Conservation (phyloP, 2,888 invertebrate species). For the Aleiodes leptofemur region DNA sequence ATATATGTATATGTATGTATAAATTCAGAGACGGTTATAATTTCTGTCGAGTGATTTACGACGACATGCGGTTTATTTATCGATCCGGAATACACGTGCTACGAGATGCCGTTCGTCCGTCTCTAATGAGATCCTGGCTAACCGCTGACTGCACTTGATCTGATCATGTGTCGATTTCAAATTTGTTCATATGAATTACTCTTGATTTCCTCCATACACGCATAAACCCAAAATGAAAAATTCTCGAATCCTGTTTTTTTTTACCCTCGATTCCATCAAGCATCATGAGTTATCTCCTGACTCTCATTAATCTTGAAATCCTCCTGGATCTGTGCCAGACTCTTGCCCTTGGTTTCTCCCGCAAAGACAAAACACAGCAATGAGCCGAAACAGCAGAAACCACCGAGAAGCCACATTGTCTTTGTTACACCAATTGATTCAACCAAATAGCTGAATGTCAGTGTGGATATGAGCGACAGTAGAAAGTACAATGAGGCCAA, state of each 20-base stretch:
- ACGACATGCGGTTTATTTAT: slow-evolving; percentile 29
- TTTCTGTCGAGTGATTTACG: slow-evolving; percentile 30
- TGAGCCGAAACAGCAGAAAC: slow-evolving; percentile 60
- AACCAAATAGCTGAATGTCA: slow-evolving; percentile 61
- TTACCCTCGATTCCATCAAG: not conserved
- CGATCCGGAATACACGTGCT: not conserved
- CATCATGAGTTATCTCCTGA: not conserved
- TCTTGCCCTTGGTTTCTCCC: slow-evolving; percentile 61
- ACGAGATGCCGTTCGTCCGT: not conserved
- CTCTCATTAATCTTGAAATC: slow-evolving; percentile 54
- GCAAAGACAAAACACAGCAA: slow-evolving; percentile 58
- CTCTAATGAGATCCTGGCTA: too few relatives aligned
- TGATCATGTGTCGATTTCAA: too few relatives aligned
- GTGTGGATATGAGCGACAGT: slow-evolving; percentile 60
- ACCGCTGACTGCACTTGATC: too few relatives aligned
- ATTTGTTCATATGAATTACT: too few relatives aligned
- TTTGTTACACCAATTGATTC: slow-evolving; percentile 57
- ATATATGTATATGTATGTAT: too few relatives aligned
- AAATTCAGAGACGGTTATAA: slow-evolving; percentile 21
- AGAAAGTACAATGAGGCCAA: slow-evolving; percentile 62
- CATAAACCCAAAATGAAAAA: not conserved
- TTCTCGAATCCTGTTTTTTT: not conserved
- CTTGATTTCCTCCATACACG: too few relatives aligned
- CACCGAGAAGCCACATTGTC: slow-evolving; percentile 63
- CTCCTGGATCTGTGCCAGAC: slow-evolving; percentile 63